Base-by-base conservation (phyloP, 2,797 vertebrate genomes). In the Basileuterus tristriatus region DNA sequence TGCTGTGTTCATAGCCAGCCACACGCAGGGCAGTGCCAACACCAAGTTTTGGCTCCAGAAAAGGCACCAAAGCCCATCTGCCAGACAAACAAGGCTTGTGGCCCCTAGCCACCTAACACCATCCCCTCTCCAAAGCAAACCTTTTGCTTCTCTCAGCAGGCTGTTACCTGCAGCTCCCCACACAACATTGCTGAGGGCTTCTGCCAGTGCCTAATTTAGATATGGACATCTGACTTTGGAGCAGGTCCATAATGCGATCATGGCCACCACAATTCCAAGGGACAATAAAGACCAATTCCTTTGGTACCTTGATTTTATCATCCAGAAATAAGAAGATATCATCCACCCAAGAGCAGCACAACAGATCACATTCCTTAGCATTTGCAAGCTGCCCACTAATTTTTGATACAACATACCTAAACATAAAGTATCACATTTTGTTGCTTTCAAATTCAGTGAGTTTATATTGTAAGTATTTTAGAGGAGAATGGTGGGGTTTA, bases 1-100 rank as follows among this genome's bases (percentile, higher is more conserved):
- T 11, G 16, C 8, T 21, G 10, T 0, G 0, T 44, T 56, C 50
- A 56, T 69, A 36, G 29, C 32, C 1, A 9, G 32, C 24, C 34
- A 16, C 2, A 0, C 0, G 15, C 15, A 34, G 8, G 16, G 34
- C 65, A 44, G 23, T 21, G 29, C 26, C 34, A 49, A 12, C 43
- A 76, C 14, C 37, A 16, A 41, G 26, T 43, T 70, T 53, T 62
- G 39, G 37, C 16, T 70, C 39, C 62, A 84, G 27, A 78, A 78
- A 63, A n/a, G 39, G 21, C 12, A 29, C 18, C 30, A 49, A 62
- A 78, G 24, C 12, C 32, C 44, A 24, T 43, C 49, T 68, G 29
- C 6, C 36, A 83, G 41, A 39, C 4, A 59, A 82, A 67, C 15
- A 56, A 65, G 43, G 34, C 13, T 91, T 12, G 46, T 52, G 49